Evolutionary conservation across 2,888 invertebrate species (phyloP).

Genomic region (Coelinius sp.): DNA sequence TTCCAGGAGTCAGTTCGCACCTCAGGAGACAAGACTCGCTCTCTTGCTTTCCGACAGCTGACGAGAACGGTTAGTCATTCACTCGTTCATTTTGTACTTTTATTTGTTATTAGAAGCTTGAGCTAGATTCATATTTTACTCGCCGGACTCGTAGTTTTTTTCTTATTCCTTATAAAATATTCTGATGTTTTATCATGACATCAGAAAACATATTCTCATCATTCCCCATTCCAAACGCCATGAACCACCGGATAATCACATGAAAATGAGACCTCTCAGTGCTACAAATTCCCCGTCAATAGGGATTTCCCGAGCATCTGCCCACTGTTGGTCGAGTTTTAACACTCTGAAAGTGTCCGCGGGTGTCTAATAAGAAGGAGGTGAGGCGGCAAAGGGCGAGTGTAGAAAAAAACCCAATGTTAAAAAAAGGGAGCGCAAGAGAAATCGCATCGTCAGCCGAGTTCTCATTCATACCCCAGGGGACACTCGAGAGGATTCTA

Average conservation of each 20-base stretch:
- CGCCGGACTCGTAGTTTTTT: no score
- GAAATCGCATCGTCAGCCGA: slow-evolving; percentile 46
- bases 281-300: slow-evolving; percentile 21
- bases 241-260: slow-evolving; percentile 3
- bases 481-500: slow-evolving; percentile 57
- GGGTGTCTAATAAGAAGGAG: slow-evolving; percentile 34
- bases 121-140: no score
- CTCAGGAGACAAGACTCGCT: no score
- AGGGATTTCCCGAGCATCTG: slow-evolving; percentile 47
- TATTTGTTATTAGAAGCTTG: no score
- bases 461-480: slow-evolving; percentile 55
- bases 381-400: slow-evolving; percentile 34
- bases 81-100: no score
- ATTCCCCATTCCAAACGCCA: not conserved
- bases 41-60: no score
- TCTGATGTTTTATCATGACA: no score
- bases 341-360: slow-evolving; percentile 34
- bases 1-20: no score
- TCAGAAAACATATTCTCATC: not conserved
- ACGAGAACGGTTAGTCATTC: no score
- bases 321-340: slow-evolving; percentile 46
- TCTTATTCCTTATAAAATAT: no score
- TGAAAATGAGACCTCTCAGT: slow-evolving; percentile 32
- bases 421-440: slow-evolving; percentile 44
- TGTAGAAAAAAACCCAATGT: slow-evolving; percentile 17